phyloP scores from a whole-genome alignment of 2,797 vertebrate genomes.

The Lacerta agilis region DNA sequence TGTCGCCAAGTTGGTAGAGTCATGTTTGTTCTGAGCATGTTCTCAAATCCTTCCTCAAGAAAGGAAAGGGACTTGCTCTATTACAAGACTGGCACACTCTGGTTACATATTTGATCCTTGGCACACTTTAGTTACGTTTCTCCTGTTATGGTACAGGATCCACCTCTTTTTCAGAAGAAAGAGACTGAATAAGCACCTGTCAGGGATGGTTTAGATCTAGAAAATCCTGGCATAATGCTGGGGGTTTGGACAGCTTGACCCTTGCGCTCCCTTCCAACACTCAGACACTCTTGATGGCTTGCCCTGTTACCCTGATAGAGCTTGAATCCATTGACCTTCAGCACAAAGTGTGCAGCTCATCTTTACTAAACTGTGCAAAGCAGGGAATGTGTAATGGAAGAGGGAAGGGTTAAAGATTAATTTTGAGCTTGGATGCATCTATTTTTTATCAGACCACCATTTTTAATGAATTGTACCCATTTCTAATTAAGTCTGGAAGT shows the following conservation, averaged over 20 bases:
- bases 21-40: background rate
- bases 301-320: constrained; percentile 5
- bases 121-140: background rate
- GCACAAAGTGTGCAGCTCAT: constrained; percentile 9
- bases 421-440: background rate
- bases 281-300: background rate
- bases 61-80: too few relatives aligned
- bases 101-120: background rate
- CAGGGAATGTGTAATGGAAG: background rate
- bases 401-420: background rate
- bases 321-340: constrained; percentile 17
- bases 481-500: background rate
- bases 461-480: constrained; percentile 6
- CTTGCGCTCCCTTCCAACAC: background rate
- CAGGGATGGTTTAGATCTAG: constrained; percentile 7
- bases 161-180: background rate
- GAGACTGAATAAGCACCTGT: background rate
- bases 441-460: constrained; percentile 22
- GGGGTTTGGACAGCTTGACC: constrained; percentile 14
- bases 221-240: constrained; percentile 4
- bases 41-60: background rate
- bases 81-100: background rate
- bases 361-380: constrained; percentile 23
- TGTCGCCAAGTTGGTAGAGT: too few relatives aligned
- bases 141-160: background rate